Percentiles rank a stretch among this genome's conserved stretches.
phyloP scores from a whole-genome alignment of 1,140 invertebrate species.

The Caenorhabditis elegans region DNA sequence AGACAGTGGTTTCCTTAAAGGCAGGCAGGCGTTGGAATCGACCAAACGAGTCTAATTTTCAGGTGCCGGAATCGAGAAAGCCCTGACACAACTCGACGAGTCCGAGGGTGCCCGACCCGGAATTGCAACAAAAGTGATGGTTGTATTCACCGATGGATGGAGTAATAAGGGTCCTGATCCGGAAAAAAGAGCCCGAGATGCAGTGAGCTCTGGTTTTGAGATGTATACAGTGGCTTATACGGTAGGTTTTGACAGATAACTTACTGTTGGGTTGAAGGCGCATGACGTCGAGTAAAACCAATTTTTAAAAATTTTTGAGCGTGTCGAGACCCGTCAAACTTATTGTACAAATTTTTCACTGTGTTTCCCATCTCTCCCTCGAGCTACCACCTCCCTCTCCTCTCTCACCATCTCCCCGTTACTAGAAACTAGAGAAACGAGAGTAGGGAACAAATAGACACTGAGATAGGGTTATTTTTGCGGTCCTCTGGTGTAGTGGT shows the following conservation, averaged over 20 bases:
- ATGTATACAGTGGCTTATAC: conserved; percentile 38
- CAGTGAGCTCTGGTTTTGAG: conserved; percentile 11
- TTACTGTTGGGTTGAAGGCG: too few relatives aligned
- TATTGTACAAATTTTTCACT: too few relatives aligned
- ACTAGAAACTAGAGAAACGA: not conserved
- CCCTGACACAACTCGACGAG: conserved; percentile 53
- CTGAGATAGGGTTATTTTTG: not conserved
- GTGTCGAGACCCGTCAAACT: too few relatives aligned
- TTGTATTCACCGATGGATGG: conserved; percentile 60
- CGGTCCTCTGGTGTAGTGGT: conserved; percentile 28
- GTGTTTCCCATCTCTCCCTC: too few relatives aligned
- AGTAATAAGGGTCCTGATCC: conserved; percentile 56
- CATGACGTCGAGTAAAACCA: too few relatives aligned
- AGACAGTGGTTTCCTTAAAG: too few relatives aligned
- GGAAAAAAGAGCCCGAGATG: not conserved
- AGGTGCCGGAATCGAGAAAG: conserved; percentile 60
- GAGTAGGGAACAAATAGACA: not conserved
- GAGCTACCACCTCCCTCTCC: too few relatives aligned
- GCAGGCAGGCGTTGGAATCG: too few relatives aligned
- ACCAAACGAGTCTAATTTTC: too few relatives aligned
- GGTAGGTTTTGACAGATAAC: conserved; percentile 6
- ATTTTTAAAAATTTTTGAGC: too few relatives aligned
- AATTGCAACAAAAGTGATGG: conserved; percentile 60
- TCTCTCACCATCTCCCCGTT: too few relatives aligned
- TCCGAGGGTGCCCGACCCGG: conserved; percentile 56